Evolutionary conservation across 2,113 vertebrate species (phyloP).

Genomic region (Vanacampus margaritifer): DNA sequence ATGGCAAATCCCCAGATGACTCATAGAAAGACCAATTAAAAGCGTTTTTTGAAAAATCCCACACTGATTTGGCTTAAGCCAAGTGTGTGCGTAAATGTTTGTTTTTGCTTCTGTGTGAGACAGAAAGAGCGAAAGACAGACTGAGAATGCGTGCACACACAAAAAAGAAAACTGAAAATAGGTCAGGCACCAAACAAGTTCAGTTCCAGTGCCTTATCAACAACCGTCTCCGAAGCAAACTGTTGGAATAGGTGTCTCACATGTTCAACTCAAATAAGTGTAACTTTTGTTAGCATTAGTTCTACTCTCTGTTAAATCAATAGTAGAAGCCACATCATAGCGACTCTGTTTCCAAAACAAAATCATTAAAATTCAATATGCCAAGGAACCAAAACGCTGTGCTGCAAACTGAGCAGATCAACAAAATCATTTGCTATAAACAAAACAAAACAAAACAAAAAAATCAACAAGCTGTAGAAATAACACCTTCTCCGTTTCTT

Average conservation of each 20-base stretch:
- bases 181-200: not conserved
- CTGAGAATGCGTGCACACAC: not conserved
- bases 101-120: not conserved
- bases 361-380: not conserved
- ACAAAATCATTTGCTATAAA: not conserved
- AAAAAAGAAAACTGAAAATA: not conserved
- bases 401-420: not conserved
- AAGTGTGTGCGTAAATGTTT: not conserved
- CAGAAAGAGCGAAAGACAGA: not conserved
- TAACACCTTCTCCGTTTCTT: not conserved
- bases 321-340: not conserved
- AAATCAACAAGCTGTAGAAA: not conserved
- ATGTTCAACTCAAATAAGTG: not conserved
- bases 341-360: not conserved
- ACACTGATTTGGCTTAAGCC: not conserved
- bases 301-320: not conserved
- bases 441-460: not conserved
- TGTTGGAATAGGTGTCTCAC: not conserved
- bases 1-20: constrained; percentile 2
- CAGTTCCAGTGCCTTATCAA: not conserved
- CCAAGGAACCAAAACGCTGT: not conserved
- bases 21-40: not conserved
- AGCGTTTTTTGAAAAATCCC: not conserved
- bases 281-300: not conserved
- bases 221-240: not conserved